Evolutionary conservation across 2,797 vertebrate genomes (phyloP), one percentile per base, ranked within the genome.

Genomic region (Columba guinea): DNA sequence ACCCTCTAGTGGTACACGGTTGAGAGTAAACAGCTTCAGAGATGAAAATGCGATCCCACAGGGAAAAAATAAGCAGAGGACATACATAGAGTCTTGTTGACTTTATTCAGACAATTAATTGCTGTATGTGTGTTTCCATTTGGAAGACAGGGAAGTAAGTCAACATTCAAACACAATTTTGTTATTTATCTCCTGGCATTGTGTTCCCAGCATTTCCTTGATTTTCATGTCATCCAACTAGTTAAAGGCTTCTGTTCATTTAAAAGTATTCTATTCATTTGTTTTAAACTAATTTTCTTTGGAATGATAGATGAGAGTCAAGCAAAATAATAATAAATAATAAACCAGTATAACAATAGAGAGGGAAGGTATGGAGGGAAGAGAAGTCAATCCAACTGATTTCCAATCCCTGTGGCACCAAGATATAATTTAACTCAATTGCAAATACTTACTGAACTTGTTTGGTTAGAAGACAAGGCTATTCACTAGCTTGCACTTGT

Each of bases 1-100:
- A 81, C 89, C 96, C 96, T 86, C 97, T 95, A 77, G 90, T 90
- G 97, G 89, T 63, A 74, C 15, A 32, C 1, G 3, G 4, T 62
- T 56, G 7, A 59, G 7, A 85, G 32, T 3, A 58, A 76, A 58
- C 51, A 63, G 37, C 10, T 69, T 46, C 51, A 21, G 53, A 51
- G n/a, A 26, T 1, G 27, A 30, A 56, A 80, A 65, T 4, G 4
- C 0, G 17, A 20, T 59, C 6, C 24, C 37, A 6, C 4, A 11
- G 12, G 7, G 8, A 8, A 52, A 73, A 75, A 41, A 15, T 10
- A 41, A 63, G 24, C 49, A 19, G 51, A 76, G 68, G 41, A 62
- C 2, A 0, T 5, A 62, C 2, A 0, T 5, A 49, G 11, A 4
- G 14, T 59, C n/a, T 32, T 3, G 1, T 21, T 59, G 35, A 52